Evolutionary conservation across 92 coral and sea anemone species (phyloP).

Genomic region (Virgularia gustaviana): DNA sequence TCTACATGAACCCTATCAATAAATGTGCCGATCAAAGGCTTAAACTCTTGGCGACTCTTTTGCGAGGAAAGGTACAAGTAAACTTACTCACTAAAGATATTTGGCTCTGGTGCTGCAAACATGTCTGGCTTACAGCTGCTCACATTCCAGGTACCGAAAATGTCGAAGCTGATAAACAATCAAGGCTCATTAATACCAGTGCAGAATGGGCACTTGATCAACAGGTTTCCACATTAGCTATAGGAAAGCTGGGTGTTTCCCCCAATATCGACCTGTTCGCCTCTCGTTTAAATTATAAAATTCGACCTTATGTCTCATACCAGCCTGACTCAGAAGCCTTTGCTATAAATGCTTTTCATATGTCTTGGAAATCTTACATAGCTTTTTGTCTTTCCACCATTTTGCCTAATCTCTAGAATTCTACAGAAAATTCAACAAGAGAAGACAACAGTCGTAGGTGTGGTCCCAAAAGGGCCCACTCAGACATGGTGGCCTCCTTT

Average conservation of each 20-base stretch:
- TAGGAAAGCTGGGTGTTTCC: background rate
- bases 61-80: too few relatives aligned
- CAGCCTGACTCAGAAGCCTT: conserved; percentile 1
- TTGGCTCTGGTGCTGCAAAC: conserved; percentile 53
- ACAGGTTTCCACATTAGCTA: background rate
- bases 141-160: conserved; percentile 53
- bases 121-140: conserved; percentile 50
- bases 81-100: conserved; percentile 17
- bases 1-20: too few relatives aligned
- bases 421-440: background rate
- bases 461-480: conserved; percentile 3
- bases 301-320: background rate
- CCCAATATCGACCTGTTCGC: background rate
- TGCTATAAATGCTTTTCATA: conserved; percentile 10
- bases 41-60: too few relatives aligned
- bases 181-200: background rate
- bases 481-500: conserved; percentile 33
- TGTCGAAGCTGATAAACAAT: background rate
- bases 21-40: too few relatives aligned
- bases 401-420: conserved; percentile 1
- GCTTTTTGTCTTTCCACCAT: conserved; percentile 7
- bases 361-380: background rate
- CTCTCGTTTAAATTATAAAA: background rate
- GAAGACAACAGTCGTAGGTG: background rate
- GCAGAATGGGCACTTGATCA: conserved; percentile 2